These are phyloP conservation scores for Archips crataeganus DNA, from an alignment of 2,888 invertebrate genomes.

Conservation along the genomic window DNA sequence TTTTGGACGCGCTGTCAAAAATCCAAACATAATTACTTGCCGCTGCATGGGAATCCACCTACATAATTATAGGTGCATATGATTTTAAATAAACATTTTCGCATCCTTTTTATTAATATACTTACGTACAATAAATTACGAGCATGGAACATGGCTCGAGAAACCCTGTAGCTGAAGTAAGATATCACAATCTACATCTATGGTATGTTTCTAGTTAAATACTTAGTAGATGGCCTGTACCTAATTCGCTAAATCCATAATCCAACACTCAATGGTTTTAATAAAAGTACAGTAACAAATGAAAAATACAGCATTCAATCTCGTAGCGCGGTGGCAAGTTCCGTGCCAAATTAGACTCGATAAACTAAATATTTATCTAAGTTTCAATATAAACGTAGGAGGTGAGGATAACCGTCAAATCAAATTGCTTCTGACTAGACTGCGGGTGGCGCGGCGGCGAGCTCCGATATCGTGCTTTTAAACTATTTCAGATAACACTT, in stretches of 20 bases:
- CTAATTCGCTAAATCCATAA: background rate
- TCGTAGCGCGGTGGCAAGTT: constrained; percentile 66
- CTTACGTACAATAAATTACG: too few species aligned
- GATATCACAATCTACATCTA: too few species aligned
- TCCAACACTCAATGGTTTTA: background rate
- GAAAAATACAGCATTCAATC: constrained; percentile 37
- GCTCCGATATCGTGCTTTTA: constrained; percentile 36
- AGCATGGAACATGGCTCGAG: too few species aligned
- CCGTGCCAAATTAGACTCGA: constrained; percentile 84
- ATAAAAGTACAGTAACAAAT: constrained; percentile 19
- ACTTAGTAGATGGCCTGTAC: too few species aligned
- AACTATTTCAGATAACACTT: constrained; percentile 31
- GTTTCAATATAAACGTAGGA: constrained; percentile 85
- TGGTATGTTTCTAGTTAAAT: too few species aligned
- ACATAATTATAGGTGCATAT: too few species aligned
- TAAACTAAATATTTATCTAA: constrained; percentile 84
- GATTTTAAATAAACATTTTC: too few species aligned
- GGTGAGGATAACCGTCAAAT: constrained; percentile 83
- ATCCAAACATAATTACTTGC: background rate
- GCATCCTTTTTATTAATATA: too few species aligned
- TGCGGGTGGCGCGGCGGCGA: constrained; percentile 69
- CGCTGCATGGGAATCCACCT: too few species aligned
- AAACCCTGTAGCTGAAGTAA: too few species aligned
- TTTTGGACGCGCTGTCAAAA: background rate
- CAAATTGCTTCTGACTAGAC: constrained; percentile 78